Percentiles rank a stretch among this genome's conserved stretches.
Conservation (phyloP, 2,888 invertebrate species). For the Parascotia fuliginaria region DNA sequence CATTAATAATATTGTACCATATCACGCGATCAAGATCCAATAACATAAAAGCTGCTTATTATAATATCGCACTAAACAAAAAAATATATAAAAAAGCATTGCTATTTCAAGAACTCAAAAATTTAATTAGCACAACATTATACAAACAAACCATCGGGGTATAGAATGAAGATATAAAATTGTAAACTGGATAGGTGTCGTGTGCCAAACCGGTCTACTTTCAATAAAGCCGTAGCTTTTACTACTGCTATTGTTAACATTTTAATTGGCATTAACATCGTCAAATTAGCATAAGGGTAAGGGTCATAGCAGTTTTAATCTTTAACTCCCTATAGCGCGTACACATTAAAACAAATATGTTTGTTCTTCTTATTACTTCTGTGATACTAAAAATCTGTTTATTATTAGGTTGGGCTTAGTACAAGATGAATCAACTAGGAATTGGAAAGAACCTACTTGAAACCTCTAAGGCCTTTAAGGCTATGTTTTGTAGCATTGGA, state of each 20-base stretch:
- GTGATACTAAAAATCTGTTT: no score
- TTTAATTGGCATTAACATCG: constrained; percentile 73
- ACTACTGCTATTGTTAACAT: constrained; percentile 73
- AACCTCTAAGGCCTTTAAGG: no score
- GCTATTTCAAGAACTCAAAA: constrained; percentile 22
- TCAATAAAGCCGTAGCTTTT: constrained; percentile 64
- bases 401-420: no score
- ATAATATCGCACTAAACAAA: constrained; percentile 9
- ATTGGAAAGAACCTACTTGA: no score
- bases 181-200: constrained; percentile 43
- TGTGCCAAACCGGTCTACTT: constrained; percentile 74
- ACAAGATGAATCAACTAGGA: no score
- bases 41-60: constrained; percentile 10
- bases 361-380: no score
- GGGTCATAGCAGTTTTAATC: constrained; percentile 55
- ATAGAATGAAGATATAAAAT: constrained; percentile 45
- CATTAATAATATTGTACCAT: no score
- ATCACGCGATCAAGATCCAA: background rate
- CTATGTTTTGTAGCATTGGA: no score
- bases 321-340: constrained; percentile 36
- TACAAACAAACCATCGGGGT: constrained; percentile 38
- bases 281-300: constrained; percentile 60
- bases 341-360: no score
- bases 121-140: constrained; percentile 49
- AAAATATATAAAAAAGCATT: constrained; percentile 20